Percentiles rank a stretch among this genome's conserved stretches.
Evolutionary conservation across 2,888 invertebrate species (phyloP).

Genomic region (Acleris cristana): DNA sequence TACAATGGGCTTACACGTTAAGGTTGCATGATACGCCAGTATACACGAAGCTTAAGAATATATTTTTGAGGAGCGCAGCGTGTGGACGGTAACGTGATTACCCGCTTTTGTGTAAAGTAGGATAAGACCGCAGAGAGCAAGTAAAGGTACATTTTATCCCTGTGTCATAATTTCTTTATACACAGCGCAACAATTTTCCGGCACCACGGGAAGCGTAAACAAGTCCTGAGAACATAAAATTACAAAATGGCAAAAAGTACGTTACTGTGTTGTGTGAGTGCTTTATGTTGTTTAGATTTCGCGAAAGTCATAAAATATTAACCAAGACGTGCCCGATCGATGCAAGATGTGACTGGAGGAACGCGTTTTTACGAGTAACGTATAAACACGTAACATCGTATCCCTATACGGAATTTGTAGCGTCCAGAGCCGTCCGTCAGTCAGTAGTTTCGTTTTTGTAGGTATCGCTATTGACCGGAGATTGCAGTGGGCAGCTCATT

Average conservation of each 20-base stretch:
- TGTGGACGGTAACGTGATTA: conserved; percentile 34
- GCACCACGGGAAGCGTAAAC: conserved; percentile 1
- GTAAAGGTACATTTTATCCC: conserved; percentile 31
- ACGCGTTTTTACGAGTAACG: no score
- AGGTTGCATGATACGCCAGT: conserved; percentile 35
- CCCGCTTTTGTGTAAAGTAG: conserved; percentile 31
- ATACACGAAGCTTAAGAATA: conserved; percentile 32
- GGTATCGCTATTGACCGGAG: conserved; percentile 22
- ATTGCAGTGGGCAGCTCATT: conserved; percentile 27
- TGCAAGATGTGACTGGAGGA: no score
- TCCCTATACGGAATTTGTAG: not conserved
- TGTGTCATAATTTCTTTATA: conserved; percentile 33
- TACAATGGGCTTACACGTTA: conserved; percentile 31
- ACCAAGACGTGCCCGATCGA: not conserved
- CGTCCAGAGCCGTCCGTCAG: not conserved
- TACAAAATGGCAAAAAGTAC: conserved; percentile 22
- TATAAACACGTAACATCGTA: not conserved
- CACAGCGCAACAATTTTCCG: conserved; percentile 28
- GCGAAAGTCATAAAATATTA: conserved; percentile 14
- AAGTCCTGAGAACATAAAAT: conserved; percentile 17
- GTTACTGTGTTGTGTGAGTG: conserved; percentile 28
- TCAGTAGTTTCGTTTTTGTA: conserved; percentile 9
- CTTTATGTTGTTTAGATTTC: conserved; percentile 34
- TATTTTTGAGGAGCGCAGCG: conserved; percentile 27
- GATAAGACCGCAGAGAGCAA: conserved; percentile 30